Evolutionary conservation across 2,113 vertebrate species (phyloP).

Genomic region (Poeciliopsis turrubarensis): DNA sequence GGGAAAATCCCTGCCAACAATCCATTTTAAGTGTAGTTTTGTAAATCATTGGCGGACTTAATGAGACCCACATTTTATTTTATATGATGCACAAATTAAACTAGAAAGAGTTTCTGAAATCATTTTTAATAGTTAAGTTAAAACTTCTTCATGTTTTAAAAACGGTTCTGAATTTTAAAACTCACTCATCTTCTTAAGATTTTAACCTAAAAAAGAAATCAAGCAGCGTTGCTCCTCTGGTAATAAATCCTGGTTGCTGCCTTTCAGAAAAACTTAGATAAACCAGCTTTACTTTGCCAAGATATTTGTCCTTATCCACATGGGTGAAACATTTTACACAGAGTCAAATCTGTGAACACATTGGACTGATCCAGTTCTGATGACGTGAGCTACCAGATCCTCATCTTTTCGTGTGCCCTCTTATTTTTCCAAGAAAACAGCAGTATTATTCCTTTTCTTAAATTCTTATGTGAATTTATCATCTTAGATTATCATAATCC

Average conservation of each 20-base stretch:
- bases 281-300: conserved; percentile 20
- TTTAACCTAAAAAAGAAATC: background rate
- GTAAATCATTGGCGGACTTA: conserved; percentile 4
- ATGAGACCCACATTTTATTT: conserved; percentile 1
- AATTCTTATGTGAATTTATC: background rate
- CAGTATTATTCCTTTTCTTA: background rate
- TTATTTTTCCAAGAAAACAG: background rate
- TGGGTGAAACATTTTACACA: conserved; percentile 18
- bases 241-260: conserved; percentile 11
- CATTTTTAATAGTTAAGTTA: background rate
- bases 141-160: background rate
- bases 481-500: background rate
- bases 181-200: background rate
- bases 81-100: background rate
- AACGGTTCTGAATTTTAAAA: background rate
- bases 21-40: background rate
- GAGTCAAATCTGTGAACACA: background rate
- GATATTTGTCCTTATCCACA: conserved; percentile 18
- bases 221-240: background rate
- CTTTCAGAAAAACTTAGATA: conserved; percentile 11
- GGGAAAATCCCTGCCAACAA: conserved; percentile 5
- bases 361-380: conserved; percentile 1
- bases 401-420: conserved; percentile 9
- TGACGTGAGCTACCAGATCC: conserved; percentile 1
- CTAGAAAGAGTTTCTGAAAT: background rate